Conservation (phyloP, 2,113 vertebrate species). For the Gasterosteus nipponicus region DNA sequence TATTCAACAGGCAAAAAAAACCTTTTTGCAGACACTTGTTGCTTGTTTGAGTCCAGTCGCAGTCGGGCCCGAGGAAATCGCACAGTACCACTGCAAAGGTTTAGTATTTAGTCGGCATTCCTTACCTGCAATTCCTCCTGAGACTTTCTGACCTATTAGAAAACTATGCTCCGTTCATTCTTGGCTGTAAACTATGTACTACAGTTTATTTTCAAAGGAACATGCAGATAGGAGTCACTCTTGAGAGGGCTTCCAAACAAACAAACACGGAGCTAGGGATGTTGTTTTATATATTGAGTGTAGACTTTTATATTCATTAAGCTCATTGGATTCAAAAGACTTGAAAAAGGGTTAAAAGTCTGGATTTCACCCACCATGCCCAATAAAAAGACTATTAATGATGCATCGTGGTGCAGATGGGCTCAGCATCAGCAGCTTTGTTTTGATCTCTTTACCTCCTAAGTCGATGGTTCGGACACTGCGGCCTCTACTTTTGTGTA, state of each 20-base stretch:
- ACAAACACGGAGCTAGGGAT: neutral
- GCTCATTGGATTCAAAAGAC: neutral
- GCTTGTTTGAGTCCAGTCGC: neutral
- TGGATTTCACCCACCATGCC: neutral
- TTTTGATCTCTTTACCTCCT: no score
- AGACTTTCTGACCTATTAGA: neutral
- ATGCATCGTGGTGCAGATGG: no score
- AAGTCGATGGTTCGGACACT: no score
- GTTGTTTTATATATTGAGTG: neutral
- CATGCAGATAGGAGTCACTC: neutral
- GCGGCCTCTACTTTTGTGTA: no score
- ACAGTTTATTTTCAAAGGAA: neutral
- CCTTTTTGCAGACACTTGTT: neutral
- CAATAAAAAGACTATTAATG: neutral
- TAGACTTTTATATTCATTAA: neutral
- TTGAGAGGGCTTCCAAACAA: neutral
- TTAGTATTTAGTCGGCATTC: neutral
- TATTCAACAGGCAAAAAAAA: conserved; percentile 53
- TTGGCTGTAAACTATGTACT: conserved; percentile 3
- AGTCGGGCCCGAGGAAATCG: neutral
- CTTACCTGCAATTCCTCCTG: neutral
- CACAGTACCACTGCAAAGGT: neutral
- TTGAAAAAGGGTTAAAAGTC: neutral
- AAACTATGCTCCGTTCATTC: neutral
- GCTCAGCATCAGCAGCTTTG: no score